Evolutionary conservation across 2,113 vertebrate genomes (phyloP).

Genomic region (Carassius auratus): DNA sequence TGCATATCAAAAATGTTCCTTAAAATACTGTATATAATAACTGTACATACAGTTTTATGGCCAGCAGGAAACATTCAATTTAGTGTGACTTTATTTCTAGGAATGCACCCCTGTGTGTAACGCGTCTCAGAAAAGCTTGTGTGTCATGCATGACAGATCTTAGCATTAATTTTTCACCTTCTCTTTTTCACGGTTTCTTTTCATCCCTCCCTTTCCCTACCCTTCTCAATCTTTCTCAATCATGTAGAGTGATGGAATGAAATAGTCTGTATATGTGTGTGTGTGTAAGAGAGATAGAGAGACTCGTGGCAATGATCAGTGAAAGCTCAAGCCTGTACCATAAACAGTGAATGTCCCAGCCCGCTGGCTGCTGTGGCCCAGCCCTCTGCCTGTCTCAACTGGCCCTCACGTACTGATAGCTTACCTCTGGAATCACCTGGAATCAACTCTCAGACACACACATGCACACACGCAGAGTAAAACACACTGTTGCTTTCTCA

Average conservation of each 20-base stretch:
- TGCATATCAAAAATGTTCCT: too few species aligned
- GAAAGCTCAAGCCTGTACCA: slow-evolving; percentile 77
- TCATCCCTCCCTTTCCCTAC: slow-evolving; percentile 20
- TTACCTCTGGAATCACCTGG: slow-evolving; percentile 81
- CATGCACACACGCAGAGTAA: slow-evolving; percentile 8
- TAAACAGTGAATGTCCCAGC: slow-evolving; percentile 74
- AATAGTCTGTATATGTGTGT: background rate
- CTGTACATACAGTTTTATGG: background rate
- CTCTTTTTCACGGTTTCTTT: slow-evolving; percentile 10
- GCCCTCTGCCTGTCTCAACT: slow-evolving; percentile 81
- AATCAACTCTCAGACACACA: background rate
- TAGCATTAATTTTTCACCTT: slow-evolving; percentile 29
- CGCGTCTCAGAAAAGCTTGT: background rate
- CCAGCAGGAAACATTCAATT: slow-evolving; percentile 9
- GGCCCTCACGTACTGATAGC: slow-evolving; percentile 75
- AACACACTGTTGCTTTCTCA: slow-evolving; percentile 10
- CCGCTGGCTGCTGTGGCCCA: slow-evolving; percentile 77
- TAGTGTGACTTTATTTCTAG: slow-evolving; percentile 25
- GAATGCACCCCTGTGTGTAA: slow-evolving; percentile 28
- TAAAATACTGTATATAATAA: background rate
- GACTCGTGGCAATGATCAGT: slow-evolving; percentile 63
- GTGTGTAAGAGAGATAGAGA: slow-evolving; percentile 31
- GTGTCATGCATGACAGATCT: slow-evolving; percentile 31
- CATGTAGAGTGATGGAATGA: slow-evolving; percentile 34
- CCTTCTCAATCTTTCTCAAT: slow-evolving; percentile 23